Conservation (phyloP, 2,113 vertebrate species). For the Neolamprologus fasciatus region DNA sequence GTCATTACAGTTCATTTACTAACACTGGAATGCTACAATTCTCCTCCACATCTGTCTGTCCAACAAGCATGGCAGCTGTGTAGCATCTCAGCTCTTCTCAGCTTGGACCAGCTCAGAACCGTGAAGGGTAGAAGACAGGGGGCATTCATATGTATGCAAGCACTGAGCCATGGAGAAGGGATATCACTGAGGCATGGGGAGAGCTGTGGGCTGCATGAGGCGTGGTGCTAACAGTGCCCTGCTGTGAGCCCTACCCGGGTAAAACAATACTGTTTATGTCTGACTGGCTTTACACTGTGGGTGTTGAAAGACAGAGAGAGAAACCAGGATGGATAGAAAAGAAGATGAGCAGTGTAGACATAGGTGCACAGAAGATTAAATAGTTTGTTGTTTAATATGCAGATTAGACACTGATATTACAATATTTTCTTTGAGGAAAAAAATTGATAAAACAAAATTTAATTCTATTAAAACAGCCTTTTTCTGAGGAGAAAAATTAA, state of each 20-base stretch:
- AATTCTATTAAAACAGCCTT: neutral
- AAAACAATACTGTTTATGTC: conserved; percentile 69
- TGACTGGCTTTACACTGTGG: conserved; percentile 57
- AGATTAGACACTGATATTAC: neutral
- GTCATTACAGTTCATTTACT: conserved; percentile 29
- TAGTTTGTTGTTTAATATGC: neutral
- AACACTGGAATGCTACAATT: neutral
- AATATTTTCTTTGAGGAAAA: neutral
- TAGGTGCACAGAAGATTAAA: neutral
- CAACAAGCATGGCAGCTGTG: conserved; percentile 18
- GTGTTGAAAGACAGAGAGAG: conserved; percentile 10
- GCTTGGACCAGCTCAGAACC: conserved; percentile 39
- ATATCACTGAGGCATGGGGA: conserved; percentile 53
- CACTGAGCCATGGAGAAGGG: conserved; percentile 48
- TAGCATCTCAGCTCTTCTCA: conserved; percentile 31
- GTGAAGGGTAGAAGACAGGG: conserved; percentile 58
- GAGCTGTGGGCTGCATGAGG: conserved; percentile 51
- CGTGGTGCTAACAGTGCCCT: conserved; percentile 46
- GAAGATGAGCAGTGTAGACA: neutral
- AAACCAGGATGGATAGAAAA: neutral
- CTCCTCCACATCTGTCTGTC: neutral
- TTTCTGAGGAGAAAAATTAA: neutral
- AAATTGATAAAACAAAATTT: rapidly evolving
- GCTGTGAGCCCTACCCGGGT: conserved; percentile 57
- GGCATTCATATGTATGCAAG: conserved; percentile 60